Base-by-base conservation (phyloP, 2,113 vertebrate species). In the Pollachius pollachius region DNA sequence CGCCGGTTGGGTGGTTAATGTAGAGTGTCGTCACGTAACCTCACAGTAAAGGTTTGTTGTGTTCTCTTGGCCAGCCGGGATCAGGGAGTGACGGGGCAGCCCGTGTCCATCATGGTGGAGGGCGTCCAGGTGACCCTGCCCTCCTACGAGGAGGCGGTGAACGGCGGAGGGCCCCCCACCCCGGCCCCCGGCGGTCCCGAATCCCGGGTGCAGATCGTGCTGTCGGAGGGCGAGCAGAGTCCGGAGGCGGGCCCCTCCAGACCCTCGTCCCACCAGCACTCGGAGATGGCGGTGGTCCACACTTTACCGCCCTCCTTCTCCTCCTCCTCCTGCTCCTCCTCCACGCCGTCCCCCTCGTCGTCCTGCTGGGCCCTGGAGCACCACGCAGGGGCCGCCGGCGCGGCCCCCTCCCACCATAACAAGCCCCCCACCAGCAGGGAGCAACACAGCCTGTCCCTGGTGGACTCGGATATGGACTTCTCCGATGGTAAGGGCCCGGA, bases 131-230 rank as follows among this genome's bases (percentile, higher is more conserved):
- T 99, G 60, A 92, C 96, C 3, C 88, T 99, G 41, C 97, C 97
- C 0, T 98, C 97, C 0, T 99, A 99, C 0, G 97, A 99, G 80
- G 97, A 99, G 82, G 97, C 97, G 0, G 95, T 99, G 58, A 96
- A 94, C 1, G 91, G 94, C 64, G 92, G 93, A 48, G 89, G 92
- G 87, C 30, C 68, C 67, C 25, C 79, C 2, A 4, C 78, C 15
- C 64, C 80, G 7, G 57, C 72, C 12, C 93, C 7, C 91, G 93
- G 4, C 91, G 93, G 5, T 90, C 91, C 81, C 0, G 96, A 96
- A 83, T 95, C 95, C 60, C 92, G 97, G n/a, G 95, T 99, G 56
- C 97, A 96, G 87, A 99, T 99, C 0, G 97, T 99, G 79, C 86
- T 99, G 72, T 97, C 96, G 0, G 97, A 99, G 89, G 91, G 68